phyloP scores from a whole-genome alignment of 2,113 vertebrate species.

The Muntiacus reevesi region DNA sequence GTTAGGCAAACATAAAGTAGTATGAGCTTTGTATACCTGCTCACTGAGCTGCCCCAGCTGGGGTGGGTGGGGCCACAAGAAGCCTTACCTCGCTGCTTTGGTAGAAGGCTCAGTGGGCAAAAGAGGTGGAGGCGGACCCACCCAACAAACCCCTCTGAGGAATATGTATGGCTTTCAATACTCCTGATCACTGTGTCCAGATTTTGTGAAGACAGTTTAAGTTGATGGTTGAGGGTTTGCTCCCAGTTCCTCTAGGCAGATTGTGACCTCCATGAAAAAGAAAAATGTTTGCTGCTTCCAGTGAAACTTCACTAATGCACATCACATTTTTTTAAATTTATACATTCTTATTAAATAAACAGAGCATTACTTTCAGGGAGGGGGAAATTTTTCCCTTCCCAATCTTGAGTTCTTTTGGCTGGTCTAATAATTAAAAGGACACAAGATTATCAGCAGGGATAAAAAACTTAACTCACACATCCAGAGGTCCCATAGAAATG shows the following conservation, averaged over 20 bases:
- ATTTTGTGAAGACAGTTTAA: not conserved
- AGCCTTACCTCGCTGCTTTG: not conserved
- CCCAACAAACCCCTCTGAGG: not conserved
- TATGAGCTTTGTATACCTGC: not conserved
- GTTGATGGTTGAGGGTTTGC: not conserved
- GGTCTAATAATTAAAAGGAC: not conserved
- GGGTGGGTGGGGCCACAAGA: not conserved
- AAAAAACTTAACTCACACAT: not conserved
- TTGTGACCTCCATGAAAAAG: not conserved
- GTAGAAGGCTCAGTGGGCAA: not conserved
- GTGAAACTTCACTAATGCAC: not conserved
- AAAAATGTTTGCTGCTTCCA: not conserved
- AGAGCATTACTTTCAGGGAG: not conserved
- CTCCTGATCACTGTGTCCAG: not conserved
- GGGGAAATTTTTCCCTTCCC: not conserved
- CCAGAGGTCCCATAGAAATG: not conserved
- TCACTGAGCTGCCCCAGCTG: not conserved
- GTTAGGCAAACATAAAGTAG: not conserved
- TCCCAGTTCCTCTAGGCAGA: not conserved
- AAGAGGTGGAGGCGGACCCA: not conserved
- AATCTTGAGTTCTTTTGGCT: not conserved
- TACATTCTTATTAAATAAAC: conserved; percentile 1
- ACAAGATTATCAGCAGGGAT: not conserved
- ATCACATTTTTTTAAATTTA: not conserved
- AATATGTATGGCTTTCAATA: not conserved